Evolutionary conservation across 2,797 vertebrate species (phyloP).

Genomic region (Sarcoramphus papa): DNA sequence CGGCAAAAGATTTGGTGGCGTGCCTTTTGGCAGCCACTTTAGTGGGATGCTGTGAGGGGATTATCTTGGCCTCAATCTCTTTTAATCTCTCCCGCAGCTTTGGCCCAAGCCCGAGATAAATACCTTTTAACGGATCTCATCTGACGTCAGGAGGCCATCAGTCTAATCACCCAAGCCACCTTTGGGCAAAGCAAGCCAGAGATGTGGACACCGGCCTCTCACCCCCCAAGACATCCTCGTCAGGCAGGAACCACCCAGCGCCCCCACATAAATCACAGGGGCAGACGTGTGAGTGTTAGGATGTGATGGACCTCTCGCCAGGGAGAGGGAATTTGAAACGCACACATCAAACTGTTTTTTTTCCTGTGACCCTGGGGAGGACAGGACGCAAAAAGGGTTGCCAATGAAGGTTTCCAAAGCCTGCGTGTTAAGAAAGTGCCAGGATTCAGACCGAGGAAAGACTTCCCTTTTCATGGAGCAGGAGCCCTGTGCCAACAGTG

Average conservation of each 20-base stretch:
- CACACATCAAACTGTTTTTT: background rate
- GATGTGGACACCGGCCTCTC: background rate
- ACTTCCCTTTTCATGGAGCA: background rate
- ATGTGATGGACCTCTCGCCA: accelerated
- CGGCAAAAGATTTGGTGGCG: conserved; percentile 65
- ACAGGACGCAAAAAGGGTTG: background rate
- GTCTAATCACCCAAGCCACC: conserved; percentile 67
- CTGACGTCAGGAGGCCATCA: conserved; percentile 74
- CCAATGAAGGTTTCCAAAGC: background rate
- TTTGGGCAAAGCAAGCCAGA: conserved; percentile 37
- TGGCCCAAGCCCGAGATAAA: conserved; percentile 71
- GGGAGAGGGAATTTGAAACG: background rate
- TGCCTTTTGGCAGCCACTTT: conserved; percentile 73
- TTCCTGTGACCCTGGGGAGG: background rate
- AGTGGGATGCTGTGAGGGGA: conserved; percentile 70
- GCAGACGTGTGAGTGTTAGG: accelerated
- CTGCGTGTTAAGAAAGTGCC: accelerated
- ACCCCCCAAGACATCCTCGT: background rate
- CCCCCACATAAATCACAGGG: accelerated
- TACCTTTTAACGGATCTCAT: conserved; percentile 72
- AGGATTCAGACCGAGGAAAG: background rate
- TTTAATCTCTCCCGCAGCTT: conserved; percentile 72
- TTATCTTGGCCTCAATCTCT: conserved; percentile 79
- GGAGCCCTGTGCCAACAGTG: background rate
- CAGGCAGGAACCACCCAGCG: background rate